These are phyloP conservation scores for Pithys albifrons DNA, from an alignment of 2,113 vertebrate species.

Conservation along the genomic window DNA sequence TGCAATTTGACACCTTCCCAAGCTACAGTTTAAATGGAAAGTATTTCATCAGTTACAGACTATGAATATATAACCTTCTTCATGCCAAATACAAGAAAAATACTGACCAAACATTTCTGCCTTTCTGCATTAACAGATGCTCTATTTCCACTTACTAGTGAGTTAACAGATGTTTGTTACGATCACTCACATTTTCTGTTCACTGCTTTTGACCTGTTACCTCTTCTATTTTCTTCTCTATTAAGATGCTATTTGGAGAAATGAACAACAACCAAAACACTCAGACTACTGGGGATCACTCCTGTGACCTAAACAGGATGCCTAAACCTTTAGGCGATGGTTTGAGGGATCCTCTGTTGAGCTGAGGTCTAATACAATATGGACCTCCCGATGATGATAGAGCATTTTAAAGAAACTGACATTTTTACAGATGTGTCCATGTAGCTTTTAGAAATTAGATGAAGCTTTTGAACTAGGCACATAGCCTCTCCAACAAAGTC, in stretches of 20 bases:
- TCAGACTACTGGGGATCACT: background rate
- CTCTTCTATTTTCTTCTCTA: background rate
- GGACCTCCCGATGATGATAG: background rate
- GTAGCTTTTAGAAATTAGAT: background rate
- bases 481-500: background rate
- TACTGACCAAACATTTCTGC: background rate
- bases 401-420: background rate
- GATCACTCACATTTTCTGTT: background rate
- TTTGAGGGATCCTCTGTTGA: background rate
- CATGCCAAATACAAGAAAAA: slow-evolving; percentile 8
- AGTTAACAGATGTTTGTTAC: background rate
- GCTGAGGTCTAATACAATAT: background rate
- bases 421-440: background rate
- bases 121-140: background rate
- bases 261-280: background rate
- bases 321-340: background rate
- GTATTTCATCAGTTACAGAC: background rate
- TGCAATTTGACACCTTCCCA: background rate
- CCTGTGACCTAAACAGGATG: background rate
- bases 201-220: background rate
- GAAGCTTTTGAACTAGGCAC: background rate
- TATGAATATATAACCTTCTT: background rate
- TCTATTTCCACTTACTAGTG: background rate
- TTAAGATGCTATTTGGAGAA: background rate
- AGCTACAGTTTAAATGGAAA: background rate